Base-by-base conservation (phyloP, 1,140 invertebrate species). In the Nymphalis io region DNA sequence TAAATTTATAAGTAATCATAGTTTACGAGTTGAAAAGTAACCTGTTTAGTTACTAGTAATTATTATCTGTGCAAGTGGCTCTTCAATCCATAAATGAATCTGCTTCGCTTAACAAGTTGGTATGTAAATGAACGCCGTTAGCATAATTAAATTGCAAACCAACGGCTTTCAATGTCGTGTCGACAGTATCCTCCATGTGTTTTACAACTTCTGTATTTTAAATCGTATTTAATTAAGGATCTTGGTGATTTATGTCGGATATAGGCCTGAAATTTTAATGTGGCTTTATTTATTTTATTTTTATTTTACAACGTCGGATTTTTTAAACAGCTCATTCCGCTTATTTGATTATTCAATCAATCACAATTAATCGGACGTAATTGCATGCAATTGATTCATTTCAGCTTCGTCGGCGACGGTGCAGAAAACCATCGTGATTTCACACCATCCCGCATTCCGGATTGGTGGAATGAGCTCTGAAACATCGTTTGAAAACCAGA, bases 141-240 rank as follows among this genome's bases (percentile, higher is more conserved):
- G 18, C 48, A 53, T 53, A 53, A 53, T 53, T 53, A 53, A 53
- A n/a, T 46, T 46, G 44, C 44, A n/a, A 46, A 46, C 44, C n/a
- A 53, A 53, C 20, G 46, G 44, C 46, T 48, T 48, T 21, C 20
- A 53, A 53, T 21, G 48, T 21, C 18, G 6, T 53, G 48, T 53
- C 18, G 18, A 53, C 18, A 13, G 20, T 21, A 21, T 53, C 18
- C 20, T 53, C 10, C 8, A 53, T 20, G 3, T 53, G 20, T 53
- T 53, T 53, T 53, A 53, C 18, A 53, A 53, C 48, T 21, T 18
- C 1, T 12, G 48, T 21, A 53, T 53, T 21, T 53, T 1, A 18
- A 48, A 16, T 48, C n/a, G 46, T 48, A 48, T n/a, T 48, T 48
- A 48, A 53, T 53, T 21, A 20, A 53, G 48, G 48, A 53, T 53